Conservation (phyloP, 2,888 invertebrate species). For the Meganola albula region DNA sequence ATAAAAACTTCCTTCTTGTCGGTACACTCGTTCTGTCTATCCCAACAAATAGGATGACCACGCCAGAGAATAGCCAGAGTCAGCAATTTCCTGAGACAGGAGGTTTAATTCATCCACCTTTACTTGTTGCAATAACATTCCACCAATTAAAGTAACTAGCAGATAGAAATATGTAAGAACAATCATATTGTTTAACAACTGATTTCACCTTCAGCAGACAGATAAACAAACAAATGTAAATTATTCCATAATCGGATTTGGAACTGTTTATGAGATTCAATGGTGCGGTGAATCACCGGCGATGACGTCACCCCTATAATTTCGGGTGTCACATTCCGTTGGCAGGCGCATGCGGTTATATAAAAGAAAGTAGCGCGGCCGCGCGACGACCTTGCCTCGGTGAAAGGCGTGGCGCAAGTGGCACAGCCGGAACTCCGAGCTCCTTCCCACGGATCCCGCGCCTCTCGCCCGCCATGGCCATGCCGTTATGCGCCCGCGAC, state of each 20-base stretch:
- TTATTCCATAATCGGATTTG: constrained; percentile 24
- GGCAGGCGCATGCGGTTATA: constrained; percentile 55
- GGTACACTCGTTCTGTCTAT: too few relatives aligned
- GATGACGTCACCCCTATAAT: constrained; percentile 68
- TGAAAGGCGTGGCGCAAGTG: constrained; percentile 73
- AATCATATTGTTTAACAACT: too few relatives aligned
- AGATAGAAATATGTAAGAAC: too few relatives aligned
- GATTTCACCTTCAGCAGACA: constrained; percentile 7
- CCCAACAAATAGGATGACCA: too few relatives aligned
- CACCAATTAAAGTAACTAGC: too few relatives aligned
- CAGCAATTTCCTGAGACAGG: too few relatives aligned
- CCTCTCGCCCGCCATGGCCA: constrained; percentile 59
- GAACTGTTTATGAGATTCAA: constrained; percentile 23
- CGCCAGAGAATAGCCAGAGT: too few relatives aligned
- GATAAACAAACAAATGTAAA: constrained; percentile 12
- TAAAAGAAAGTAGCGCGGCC: constrained; percentile 76
- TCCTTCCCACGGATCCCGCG: constrained; percentile 69
- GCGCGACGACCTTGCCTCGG: constrained; percentile 71
- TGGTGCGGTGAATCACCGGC: constrained; percentile 55
- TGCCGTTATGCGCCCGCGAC: constrained; percentile 57
- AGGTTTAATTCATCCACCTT: too few relatives aligned
- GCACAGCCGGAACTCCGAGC: constrained; percentile 73
- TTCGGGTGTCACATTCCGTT: constrained; percentile 70
- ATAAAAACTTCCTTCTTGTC: too few relatives aligned
- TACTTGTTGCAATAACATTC: too few relatives aligned